Evolutionary conservation across 2,888 invertebrate genomes (phyloP), one percentile per base, ranked within the genome.

Genomic region (Leucophenga montana): DNA sequence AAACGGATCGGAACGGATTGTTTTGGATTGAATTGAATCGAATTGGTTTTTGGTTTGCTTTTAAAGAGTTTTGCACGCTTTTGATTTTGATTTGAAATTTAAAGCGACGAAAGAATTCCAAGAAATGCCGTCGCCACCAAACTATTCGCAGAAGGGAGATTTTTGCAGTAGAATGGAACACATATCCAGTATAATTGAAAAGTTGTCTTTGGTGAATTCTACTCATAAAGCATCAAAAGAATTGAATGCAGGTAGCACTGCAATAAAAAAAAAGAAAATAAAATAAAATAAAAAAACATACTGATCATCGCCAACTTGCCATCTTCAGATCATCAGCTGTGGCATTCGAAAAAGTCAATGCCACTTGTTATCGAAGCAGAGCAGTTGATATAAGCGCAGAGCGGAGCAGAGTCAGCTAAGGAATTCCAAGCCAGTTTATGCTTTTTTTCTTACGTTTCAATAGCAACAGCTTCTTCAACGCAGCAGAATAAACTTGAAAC

Each of bases 321-420:
- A 65, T 68, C 71, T 70, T 71, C 71, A 71, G 57, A 39, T 39
- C 39, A 39, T 39, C 39, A 39, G 39, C 39, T 39, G 39, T 39
- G 56, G 22, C 56, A 56, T 22, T 14, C 27, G 56, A 56, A 56
- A 68, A 74, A 71, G 73, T 75, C 73, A 76, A 76, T 77, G 76
- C 76, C 76, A 77, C 77, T 73, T 75, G 74, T 73, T 75, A 67
- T 74, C 48, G 31, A 14, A 16, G n/a, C 18, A 20, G 56, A n/a
- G 18, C 80, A 76, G 77, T 80, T 75, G 83, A 80, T 80, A 82
- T 5, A 1, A 83, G 82, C 82, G 84, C 75, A 11, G 50, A 8
- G 56, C 22, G 22, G 13, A 22, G 22, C 13, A 9, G 56, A 22
- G 14, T 20, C 27, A 22, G 56, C 27, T 18, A 56, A 56, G 56